These are phyloP conservation scores for Melipona beecheii DNA, from an alignment of 2,888 invertebrate species.

Conservation along the genomic window DNA sequence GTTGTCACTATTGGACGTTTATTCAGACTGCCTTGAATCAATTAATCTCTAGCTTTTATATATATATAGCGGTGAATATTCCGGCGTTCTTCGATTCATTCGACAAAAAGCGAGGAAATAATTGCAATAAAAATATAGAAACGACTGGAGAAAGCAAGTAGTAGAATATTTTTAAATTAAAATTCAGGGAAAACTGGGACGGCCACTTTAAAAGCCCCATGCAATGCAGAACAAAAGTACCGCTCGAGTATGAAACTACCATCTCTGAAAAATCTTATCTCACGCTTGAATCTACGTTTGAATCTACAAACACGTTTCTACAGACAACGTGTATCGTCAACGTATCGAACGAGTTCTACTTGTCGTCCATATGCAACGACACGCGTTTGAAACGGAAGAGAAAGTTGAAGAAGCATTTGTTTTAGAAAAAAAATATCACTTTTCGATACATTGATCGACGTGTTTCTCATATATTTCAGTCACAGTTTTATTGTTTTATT, in stretches of 20 bases:
- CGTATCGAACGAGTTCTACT: constrained; percentile 63
- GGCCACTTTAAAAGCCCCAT: constrained; percentile 59
- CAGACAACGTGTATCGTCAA: constrained; percentile 5
- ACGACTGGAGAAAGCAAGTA: constrained; percentile 25
- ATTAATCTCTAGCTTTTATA: not conserved
- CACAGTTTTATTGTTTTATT: not conserved
- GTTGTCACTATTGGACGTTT: not conserved
- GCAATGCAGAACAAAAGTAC: constrained; percentile 42
- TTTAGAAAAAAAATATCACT: not conserved
- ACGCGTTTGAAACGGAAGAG: not conserved
- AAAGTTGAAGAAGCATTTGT: not conserved
- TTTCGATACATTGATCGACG: not conserved
- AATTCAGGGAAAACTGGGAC: constrained; percentile 62
- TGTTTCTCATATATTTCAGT: not conserved
- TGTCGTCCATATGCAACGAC: not conserved
- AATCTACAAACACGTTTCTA: constrained; percentile 36
- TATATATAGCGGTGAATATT: not conserved
- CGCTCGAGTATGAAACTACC: constrained; percentile 48
- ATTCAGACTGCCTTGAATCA: not conserved
- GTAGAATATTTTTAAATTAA: constrained; percentile 60
- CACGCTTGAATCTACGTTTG: constrained; percentile 28
- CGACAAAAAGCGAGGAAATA: not conserved
- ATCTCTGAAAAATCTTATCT: constrained; percentile 64
- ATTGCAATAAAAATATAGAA: constrained; percentile 21
- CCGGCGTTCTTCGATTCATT: not conserved